phyloP scores from a whole-genome alignment of 2,888 invertebrate genomes.

The Coremacera marginata region DNA sequence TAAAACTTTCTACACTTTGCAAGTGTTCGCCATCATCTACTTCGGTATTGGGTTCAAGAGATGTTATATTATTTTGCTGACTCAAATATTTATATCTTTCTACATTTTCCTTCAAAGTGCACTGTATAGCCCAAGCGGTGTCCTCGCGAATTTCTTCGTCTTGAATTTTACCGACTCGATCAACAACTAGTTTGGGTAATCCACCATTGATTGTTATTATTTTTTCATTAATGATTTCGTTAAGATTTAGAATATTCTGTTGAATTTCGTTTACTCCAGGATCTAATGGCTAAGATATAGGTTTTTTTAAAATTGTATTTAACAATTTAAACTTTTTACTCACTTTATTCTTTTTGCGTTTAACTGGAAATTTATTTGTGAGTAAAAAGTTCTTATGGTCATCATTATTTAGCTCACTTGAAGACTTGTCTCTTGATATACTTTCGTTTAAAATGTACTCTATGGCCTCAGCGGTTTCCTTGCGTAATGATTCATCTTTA shows the following conservation, averaged over 20 bases:
- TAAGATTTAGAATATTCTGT: background rate
- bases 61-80: background rate
- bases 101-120: background rate
- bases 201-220: background rate
- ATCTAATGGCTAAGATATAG: background rate
- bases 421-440: background rate
- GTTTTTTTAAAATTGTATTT: too few relatives aligned
- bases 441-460: constrained; percentile 15
- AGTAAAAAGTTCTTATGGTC: too few relatives aligned
- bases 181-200: background rate
- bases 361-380: too few relatives aligned
- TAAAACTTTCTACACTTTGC: too few relatives aligned
- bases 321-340: background rate
- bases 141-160: background rate
- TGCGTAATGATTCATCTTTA: constrained; percentile 21
- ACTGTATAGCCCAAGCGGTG: background rate
- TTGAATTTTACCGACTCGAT: background rate
- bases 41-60: too few relatives aligned
- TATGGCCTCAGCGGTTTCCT: constrained; percentile 25
- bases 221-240: background rate
- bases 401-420: too few relatives aligned
- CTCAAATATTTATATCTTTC: background rate
- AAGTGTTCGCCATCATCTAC: too few relatives aligned
- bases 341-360: background rate
- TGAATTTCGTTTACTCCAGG: background rate